Conservation (phyloP, 2,888 invertebrate genomes). For the Orchesella flavescens region DNA sequence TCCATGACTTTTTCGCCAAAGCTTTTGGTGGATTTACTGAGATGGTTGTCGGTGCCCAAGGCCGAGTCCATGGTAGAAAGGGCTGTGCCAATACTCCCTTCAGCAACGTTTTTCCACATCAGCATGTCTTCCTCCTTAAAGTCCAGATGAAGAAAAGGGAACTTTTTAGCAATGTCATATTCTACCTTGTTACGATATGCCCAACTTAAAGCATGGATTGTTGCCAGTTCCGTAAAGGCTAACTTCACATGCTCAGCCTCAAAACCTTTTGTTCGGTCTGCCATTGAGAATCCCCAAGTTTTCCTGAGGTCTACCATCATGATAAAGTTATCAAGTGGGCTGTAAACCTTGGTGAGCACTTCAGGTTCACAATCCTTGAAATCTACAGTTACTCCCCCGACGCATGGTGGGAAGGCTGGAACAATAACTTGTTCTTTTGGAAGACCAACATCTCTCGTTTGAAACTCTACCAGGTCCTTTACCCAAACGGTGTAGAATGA, state of each 20-base stretch:
- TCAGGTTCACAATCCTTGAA: constrained; percentile 11
- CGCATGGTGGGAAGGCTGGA: constrained; percentile 35
- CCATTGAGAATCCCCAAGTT: constrained; percentile 40
- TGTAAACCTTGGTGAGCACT: constrained; percentile 26
- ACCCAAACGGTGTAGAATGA: constrained; percentile 53
- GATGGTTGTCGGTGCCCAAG: constrained; percentile 16
- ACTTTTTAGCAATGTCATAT: constrained; percentile 8
- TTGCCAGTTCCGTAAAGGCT: constrained; percentile 44
- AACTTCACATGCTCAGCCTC: constrained; percentile 50
- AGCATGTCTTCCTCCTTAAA: constrained; percentile 16
- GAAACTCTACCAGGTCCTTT: constrained; percentile 59
- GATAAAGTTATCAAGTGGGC: constrained; percentile 48
- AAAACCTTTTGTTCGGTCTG: constrained; percentile 25
- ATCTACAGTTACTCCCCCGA: constrained; percentile 40
- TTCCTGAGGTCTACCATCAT: constrained; percentile 46
- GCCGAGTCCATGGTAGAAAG: constrained; percentile 1
- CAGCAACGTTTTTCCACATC: constrained; percentile 19
- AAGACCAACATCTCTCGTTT: constrained; percentile 28
- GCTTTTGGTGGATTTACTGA: neutral
- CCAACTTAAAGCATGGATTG: constrained; percentile 62
- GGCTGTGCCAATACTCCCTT: neutral
- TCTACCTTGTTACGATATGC: constrained; percentile 45
- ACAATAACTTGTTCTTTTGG: neutral
- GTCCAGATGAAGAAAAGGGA: constrained; percentile 17
- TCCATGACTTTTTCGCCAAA: neutral